Percentiles rank a stretch among this genome's conserved stretches.
Evolutionary conservation across 1,140 invertebrate species (phyloP).

Genomic region (Tachypleus tridentatus): DNA sequence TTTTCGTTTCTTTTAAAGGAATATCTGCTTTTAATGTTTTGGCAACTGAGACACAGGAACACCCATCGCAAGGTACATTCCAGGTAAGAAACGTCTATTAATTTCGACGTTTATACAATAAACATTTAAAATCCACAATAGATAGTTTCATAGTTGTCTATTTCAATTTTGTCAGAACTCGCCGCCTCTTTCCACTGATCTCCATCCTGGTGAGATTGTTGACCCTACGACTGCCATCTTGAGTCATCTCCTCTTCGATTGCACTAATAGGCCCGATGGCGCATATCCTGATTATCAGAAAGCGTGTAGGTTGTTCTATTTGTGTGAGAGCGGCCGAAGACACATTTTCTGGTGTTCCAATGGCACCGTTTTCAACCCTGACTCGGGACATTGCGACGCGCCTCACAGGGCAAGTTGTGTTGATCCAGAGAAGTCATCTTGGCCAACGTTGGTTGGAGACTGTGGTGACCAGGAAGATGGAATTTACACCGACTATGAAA

Average conservation of each 20-base stretch:
- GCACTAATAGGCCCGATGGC: constrained; percentile 9
- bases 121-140: no score
- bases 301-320: constrained; percentile 15
- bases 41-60: no score
- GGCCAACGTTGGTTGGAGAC: not conserved
- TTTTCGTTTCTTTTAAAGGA: no score
- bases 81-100: no score
- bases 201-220: no score
- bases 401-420: constrained; percentile 9
- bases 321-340: constrained; percentile 7
- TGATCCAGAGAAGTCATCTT: constrained; percentile 5
- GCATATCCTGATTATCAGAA: constrained; percentile 13
- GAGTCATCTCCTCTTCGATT: constrained; percentile 1
- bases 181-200: no score
- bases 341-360: constrained; percentile 17
- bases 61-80: no score
- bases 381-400: constrained; percentile 12
- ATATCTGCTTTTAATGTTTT: no score
- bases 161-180: no score
- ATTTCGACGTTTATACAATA: no score
- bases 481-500: constrained; percentile 41
- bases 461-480: constrained; percentile 33
- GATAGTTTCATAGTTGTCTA: no score
- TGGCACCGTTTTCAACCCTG: constrained; percentile 13
- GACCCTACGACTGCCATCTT: no score